A percentile compares a stretch with the other conserved stretches of the same genome.
These are phyloP conservation scores for Pelagia noctiluca DNA, from an alignment of 30 jellyfish, hydroid and myxozoan species.

Conservation along the genomic window DNA sequence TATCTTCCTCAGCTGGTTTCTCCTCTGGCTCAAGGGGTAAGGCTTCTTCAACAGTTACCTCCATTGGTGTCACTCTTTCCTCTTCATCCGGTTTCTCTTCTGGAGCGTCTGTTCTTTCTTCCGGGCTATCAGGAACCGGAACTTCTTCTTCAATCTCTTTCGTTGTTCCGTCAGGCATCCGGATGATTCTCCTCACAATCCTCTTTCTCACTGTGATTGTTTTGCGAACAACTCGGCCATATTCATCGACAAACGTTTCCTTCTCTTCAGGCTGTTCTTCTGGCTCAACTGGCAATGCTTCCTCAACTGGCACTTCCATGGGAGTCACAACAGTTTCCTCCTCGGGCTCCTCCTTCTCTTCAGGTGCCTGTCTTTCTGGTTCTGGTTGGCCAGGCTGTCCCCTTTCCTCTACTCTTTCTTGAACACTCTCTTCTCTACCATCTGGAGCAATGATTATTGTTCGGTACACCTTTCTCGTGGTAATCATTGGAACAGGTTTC, in stretches of 20 bases:
- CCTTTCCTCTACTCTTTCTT: constrained; percentile 50
- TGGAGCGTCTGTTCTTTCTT: constrained; percentile 56
- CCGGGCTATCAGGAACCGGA: constrained; percentile 22
- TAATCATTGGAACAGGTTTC: constrained; percentile 52
- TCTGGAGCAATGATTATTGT: constrained; percentile 34
- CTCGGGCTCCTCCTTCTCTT: constrained; percentile 30
- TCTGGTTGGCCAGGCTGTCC: constrained; percentile 46
- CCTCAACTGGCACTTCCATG: constrained; percentile 13
- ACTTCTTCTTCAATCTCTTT: constrained; percentile 74
- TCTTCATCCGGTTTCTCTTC: constrained; percentile 17
- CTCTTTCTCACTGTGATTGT: constrained; percentile 62
- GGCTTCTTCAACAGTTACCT: constrained; percentile 23
- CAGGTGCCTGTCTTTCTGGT: constrained; percentile 37
- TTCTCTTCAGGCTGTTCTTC: constrained; percentile 58
- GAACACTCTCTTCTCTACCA: constrained; percentile 52
- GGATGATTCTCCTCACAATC: constrained; percentile 51
- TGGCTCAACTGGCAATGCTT: too few relatives aligned
- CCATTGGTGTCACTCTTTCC: constrained; percentile 56
- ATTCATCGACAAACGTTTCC: constrained; percentile 32
- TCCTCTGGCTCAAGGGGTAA: constrained; percentile 46
- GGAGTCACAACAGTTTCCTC: constrained; percentile 26
- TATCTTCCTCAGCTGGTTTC: constrained; percentile 58
- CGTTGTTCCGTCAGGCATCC: constrained; percentile 77
- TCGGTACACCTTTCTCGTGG: constrained; percentile 57
- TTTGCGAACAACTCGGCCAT: constrained; percentile 27